Base-by-base conservation (phyloP, 2,888 invertebrate genomes). In the Tipula lateralis region DNA sequence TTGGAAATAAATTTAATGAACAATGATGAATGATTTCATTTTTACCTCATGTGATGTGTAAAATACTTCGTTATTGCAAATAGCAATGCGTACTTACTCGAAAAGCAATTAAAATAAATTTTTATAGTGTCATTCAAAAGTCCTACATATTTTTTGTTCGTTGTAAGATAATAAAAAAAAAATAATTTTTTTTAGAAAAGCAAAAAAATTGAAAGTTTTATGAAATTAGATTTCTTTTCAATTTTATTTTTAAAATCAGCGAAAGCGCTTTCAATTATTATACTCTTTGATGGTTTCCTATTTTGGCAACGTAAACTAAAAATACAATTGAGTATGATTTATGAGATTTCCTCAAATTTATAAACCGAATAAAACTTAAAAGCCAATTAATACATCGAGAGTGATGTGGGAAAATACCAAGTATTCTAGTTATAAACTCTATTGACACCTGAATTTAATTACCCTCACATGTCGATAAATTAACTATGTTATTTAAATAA, bases 171-270 rank as follows among this genome's bases (percentile, higher is more conserved):
- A 66, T 66, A 66, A 66, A 19, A 66, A 24, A 50, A 19, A 24
- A 24, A 39, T 5, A 39, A 13, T 24, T 66, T 44, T 44, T 16
- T 16, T 0, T 24, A 66, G 24, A 66, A 24, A 24, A 66, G 24
- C 19, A 66, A 66, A 66, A 66, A 66, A 66, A 66, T 66, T 66
- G 66, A 66, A 66, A 66, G 66, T 66, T 66, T 66, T 66, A 24
- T 66, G 66, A 66, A 66, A 66, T 66, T 66, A 66, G 66, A 66
- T 66, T 66, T 66, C 66, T 66, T 66, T 66, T 66, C 66, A 66
- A 66, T 66, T 66, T 66, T 66, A 66, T 9, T 66, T 66, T 66
- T 9, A 66, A 66, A 66, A 66, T 66, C 24, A 66, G 66, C 66
- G 66, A 66, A 66, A 66, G 66, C 66, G 66, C 66, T 66, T 66